A percentile compares a stretch with the other conserved stretches of the same genome.
Conservation (phyloP, 2,113 vertebrate species). For the Cyprinodon variegatus region DNA sequence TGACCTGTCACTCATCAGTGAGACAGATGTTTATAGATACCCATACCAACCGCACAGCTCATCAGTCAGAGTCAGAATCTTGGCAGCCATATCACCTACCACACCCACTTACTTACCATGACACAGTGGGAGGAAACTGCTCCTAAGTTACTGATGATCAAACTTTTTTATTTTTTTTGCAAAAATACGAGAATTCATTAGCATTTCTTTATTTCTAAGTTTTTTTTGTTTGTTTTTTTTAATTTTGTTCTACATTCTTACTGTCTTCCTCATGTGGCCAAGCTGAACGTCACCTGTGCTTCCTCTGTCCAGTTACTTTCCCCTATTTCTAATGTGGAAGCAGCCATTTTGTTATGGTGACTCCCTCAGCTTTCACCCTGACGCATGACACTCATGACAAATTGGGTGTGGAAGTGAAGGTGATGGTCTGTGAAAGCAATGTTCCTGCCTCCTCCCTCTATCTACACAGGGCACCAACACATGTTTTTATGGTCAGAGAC, state of each 20-base stretch:
- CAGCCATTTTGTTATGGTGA: constrained; percentile 85
- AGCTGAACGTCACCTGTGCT: constrained; percentile 33
- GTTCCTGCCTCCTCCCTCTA: constrained; percentile 60
- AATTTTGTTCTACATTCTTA: constrained; percentile 47
- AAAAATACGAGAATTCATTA: constrained; percentile 48
- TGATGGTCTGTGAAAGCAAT: constrained; percentile 88
- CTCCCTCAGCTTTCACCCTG: constrained; percentile 80
- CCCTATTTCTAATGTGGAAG: constrained; percentile 80
- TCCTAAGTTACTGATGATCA: constrained; percentile 50
- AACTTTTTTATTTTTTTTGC: constrained; percentile 29
- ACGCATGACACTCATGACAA: constrained; percentile 91
- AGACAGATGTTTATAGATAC: constrained; percentile 74
- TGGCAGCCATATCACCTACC: constrained; percentile 72
- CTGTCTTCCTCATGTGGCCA: constrained; percentile 22
- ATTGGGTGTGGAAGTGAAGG: constrained; percentile 87
- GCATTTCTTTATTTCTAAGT: constrained; percentile 47
- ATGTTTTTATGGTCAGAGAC: constrained; percentile 54
- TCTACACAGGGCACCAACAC: constrained; percentile 60
- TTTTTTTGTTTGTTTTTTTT: constrained; percentile 17
- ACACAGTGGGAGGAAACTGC: constrained; percentile 31
- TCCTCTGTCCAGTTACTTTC: constrained; percentile 47
- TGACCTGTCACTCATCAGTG: constrained; percentile 75
- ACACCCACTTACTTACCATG: constrained; percentile 75
- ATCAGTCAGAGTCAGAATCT: constrained; percentile 76
- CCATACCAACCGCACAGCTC: constrained; percentile 75